Conservation (phyloP, 2,888 invertebrate species). For the Eurytoma adleriae region DNA sequence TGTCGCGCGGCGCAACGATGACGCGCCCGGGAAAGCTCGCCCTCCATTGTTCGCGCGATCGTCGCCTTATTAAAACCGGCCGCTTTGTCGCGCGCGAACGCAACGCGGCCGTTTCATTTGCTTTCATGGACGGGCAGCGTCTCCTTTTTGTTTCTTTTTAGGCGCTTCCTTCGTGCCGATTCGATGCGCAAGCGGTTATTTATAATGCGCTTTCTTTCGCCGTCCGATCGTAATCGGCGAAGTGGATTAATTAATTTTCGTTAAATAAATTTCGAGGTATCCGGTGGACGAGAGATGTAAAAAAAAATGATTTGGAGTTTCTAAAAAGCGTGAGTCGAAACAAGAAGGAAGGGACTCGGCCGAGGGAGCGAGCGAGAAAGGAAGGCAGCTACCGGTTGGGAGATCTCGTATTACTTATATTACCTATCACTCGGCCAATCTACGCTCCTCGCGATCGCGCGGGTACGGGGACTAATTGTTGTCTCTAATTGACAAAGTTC, state of each 20-base stretch:
- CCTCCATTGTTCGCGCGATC: slow-evolving; percentile 11
- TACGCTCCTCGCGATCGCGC: slow-evolving; percentile 48
- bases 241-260: background rate
- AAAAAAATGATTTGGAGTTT: background rate
- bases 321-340: background rate
- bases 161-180: background rate
- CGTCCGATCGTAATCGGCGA: background rate
- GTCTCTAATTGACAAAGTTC: slow-evolving; percentile 74
- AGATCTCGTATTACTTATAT: slow-evolving; percentile 66
- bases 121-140: background rate
- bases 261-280: background rate
- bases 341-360: background rate
- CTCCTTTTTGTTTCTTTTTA: background rate
- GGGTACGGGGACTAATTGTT: slow-evolving; percentile 69
- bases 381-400: slow-evolving; percentile 57
- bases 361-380: slow-evolving; percentile 42
- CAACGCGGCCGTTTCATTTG: slow-evolving; percentile 1
- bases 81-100: slow-evolving; percentile 21
- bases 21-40: background rate
- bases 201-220: background rate
- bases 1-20: slow-evolving; percentile 30
- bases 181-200: background rate
- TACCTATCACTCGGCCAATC: slow-evolving; percentile 62
- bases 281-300: too few relatives aligned
- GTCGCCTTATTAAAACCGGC: background rate